A percentile compares a stretch with the other conserved stretches of the same genome.
phyloP scores from a whole-genome alignment of 2,113 vertebrate species.

The Daphoenositta chrysoptera region DNA sequence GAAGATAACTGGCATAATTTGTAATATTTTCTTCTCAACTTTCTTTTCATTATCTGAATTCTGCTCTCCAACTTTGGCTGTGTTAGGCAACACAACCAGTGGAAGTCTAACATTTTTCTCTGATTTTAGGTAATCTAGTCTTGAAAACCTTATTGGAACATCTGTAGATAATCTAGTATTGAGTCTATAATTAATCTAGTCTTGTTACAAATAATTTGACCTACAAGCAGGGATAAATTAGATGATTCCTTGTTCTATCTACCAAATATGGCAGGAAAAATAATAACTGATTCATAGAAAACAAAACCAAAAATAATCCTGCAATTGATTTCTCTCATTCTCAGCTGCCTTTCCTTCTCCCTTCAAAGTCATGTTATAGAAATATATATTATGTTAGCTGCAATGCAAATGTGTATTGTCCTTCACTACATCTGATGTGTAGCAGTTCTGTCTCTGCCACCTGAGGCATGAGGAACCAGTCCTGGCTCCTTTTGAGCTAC shows the following conservation, averaged over 20 bases:
- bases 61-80: not conserved
- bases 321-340: not conserved
- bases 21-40: not conserved
- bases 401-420: not conserved
- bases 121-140: not conserved
- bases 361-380: not conserved
- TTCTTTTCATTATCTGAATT: not conserved
- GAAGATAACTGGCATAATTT: not conserved
- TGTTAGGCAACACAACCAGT: not conserved
- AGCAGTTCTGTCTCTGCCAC: not conserved
- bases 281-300: not conserved
- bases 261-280: not conserved
- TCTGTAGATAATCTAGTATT: not conserved
- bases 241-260: not conserved
- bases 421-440: not conserved
- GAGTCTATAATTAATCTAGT: not conserved
- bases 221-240: not conserved
- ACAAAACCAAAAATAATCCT: not conserved
- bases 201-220: not conserved
- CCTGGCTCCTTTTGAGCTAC: not conserved
- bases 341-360: not conserved
- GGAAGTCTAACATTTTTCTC: not conserved
- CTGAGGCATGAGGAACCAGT: not conserved
- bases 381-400: not conserved
- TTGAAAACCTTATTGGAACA: not conserved